phyloP scores from a whole-genome alignment of 2,113 vertebrate species.

The Oryzias curvinotus region DNA sequence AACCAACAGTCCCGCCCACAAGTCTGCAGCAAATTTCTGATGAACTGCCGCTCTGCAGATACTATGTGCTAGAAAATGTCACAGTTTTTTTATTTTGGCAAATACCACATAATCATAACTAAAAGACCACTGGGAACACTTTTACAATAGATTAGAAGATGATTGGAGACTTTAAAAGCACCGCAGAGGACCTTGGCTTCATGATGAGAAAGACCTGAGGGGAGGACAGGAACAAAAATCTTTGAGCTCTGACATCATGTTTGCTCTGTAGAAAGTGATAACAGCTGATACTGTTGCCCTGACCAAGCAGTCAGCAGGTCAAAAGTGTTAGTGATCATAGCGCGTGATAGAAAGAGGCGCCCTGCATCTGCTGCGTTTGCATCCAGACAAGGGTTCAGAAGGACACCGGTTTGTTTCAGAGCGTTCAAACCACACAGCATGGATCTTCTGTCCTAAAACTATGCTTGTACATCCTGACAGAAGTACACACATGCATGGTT shows the following conservation, averaged over 20 bases:
- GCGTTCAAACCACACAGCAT: constrained; percentile 3
- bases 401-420: constrained; percentile 36
- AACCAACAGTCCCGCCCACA: too few species aligned
- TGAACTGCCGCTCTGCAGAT: too few species aligned
- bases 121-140: too few species aligned
- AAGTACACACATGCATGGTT: background rate
- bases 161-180: background rate
- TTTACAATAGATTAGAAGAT: too few species aligned
- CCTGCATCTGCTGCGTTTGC: constrained; percentile 63
- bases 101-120: too few species aligned
- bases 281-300: constrained; percentile 44
- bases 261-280: constrained; percentile 41
- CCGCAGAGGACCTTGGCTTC: constrained; percentile 7
- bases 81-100: too few species aligned
- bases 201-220: background rate
- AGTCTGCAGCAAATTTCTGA: too few species aligned
- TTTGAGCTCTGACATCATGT: constrained; percentile 26
- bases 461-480: constrained; percentile 10
- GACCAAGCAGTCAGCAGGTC: constrained; percentile 57
- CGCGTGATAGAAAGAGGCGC: constrained; percentile 39
- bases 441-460: constrained; percentile 8
- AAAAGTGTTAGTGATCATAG: constrained; percentile 66
- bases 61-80: too few species aligned
- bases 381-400: constrained; percentile 56
- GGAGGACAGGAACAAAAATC: constrained; percentile 38